Evolutionary conservation across 2,888 invertebrate genomes (phyloP).

Genomic region (Polia nebulosa): DNA sequence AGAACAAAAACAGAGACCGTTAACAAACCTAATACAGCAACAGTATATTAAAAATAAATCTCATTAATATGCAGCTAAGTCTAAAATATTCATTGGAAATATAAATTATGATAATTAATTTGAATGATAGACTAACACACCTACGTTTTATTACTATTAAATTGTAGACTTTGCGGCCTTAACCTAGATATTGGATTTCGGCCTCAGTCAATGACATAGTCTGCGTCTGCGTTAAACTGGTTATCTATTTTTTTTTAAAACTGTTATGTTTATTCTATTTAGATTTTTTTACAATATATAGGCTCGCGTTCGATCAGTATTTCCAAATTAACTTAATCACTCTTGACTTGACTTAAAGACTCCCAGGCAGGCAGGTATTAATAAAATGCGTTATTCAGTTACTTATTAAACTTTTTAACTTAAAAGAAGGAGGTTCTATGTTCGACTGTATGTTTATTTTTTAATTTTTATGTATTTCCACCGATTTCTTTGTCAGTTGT

Average conservation of each 20-base stretch:
- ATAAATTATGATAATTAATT: conserved; percentile 43
- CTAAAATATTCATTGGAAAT: conserved; percentile 38
- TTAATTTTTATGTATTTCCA: too few species aligned
- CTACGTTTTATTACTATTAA: conserved; percentile 52
- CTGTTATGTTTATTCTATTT: background rate
- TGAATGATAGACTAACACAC: conserved; percentile 32
- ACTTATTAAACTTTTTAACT: too few species aligned
- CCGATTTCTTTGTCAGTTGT: too few species aligned
- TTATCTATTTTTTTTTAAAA: conserved; percentile 28
- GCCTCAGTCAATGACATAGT: conserved; percentile 62
- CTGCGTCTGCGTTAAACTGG: conserved; percentile 29
- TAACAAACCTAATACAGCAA: background rate
- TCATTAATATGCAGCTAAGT: conserved; percentile 2
- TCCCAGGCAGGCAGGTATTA: too few species aligned
- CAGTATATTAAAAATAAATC: conserved; percentile 4
- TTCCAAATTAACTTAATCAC: too few species aligned
- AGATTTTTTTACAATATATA: background rate
- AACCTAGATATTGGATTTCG: conserved; percentile 75
- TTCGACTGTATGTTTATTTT: too few species aligned
- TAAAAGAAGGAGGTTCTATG: too few species aligned
- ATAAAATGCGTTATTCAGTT: too few species aligned
- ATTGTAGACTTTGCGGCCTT: conserved; percentile 65
- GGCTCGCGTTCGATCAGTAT: too few species aligned
- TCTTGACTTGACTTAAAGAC: too few species aligned
- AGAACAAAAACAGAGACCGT: background rate